These are phyloP conservation scores for Molothrus ater DNA, from an alignment of 2,797 vertebrate species.

Conservation along the genomic window DNA sequence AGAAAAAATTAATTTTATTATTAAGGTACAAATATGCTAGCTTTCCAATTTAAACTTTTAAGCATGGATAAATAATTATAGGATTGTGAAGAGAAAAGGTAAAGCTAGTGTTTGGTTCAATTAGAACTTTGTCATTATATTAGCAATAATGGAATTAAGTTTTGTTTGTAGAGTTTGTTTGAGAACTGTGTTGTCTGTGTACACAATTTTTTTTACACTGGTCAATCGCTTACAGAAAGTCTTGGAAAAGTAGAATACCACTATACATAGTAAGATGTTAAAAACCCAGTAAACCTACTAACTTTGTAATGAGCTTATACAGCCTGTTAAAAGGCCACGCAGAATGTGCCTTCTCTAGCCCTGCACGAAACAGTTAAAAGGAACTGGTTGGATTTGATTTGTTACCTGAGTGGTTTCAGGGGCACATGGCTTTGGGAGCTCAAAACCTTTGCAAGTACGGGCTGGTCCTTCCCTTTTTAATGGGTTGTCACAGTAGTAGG, in stretches of 20 bases:
- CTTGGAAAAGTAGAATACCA: not conserved
- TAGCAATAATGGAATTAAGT: not conserved
- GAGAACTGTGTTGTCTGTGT: not conserved
- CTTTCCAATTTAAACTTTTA: not conserved
- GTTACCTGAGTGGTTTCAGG: not conserved
- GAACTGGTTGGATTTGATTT: not conserved
- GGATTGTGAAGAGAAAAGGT: not conserved
- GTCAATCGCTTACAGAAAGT: not conserved
- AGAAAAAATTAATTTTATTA: not conserved
- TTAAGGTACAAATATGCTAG: not conserved
- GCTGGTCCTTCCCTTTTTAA: not conserved
- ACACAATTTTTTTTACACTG: not conserved
- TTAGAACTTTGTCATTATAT: not conserved
- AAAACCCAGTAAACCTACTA: not conserved
- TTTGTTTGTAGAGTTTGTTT: not conserved
- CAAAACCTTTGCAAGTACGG: not conserved
- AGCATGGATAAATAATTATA: not conserved
- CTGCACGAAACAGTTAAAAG: not conserved
- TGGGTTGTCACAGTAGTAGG: not conserved
- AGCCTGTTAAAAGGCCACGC: not conserved
- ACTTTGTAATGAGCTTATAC: not conserved
- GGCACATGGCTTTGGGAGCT: not conserved
- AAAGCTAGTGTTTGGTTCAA: not conserved
- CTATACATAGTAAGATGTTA: not conserved
- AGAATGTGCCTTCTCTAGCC: not conserved